These are phyloP conservation scores for Drosophila seclusa DNA, from an alignment of 2,888 invertebrate genomes.

Conservation along the genomic window DNA sequence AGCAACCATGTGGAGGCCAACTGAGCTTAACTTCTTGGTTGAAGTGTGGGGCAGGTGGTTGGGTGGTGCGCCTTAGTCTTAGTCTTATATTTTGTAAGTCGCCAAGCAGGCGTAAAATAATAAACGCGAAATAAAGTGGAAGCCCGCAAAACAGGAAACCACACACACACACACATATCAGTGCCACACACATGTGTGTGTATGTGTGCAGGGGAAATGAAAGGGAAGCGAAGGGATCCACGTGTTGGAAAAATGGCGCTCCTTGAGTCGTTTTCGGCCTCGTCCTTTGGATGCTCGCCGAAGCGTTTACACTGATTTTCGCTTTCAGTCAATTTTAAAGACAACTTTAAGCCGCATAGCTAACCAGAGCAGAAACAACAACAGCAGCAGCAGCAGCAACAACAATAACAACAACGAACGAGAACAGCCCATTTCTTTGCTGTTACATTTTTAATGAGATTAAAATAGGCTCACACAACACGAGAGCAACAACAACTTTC, in stretches of 20 bases:
- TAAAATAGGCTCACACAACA: slow-evolving; percentile 80
- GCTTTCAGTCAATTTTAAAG: slow-evolving; percentile 82
- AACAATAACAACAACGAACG: slow-evolving; percentile 16
- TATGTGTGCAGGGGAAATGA: slow-evolving; percentile 32
- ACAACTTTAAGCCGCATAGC: slow-evolving; percentile 80
- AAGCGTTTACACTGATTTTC: slow-evolving; percentile 81
- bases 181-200: slow-evolving; percentile 10
- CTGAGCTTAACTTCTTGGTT: slow-evolving; percentile 38
- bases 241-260: slow-evolving; percentile 63
- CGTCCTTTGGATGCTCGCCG: slow-evolving; percentile 57
- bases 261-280: slow-evolving; percentile 23
- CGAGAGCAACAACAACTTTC: slow-evolving; percentile 58
- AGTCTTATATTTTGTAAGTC: slow-evolving; percentile 66
- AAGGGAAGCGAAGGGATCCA: slow-evolving; percentile 51
- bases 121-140: slow-evolving; percentile 82
- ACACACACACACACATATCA: slow-evolving; percentile 13
- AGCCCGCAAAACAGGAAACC: slow-evolving; percentile 70
- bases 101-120: slow-evolving; percentile 81
- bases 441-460: slow-evolving; percentile 81
- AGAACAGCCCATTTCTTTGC: slow-evolving; percentile 68
- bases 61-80: slow-evolving; percentile 34
- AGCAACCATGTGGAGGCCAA: slow-evolving; percentile 37
- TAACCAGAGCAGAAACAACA: slow-evolving; percentile 50
- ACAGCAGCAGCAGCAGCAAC: slow-evolving; percentile 9
- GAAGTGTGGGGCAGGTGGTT: not conserved